Evolutionary conservation across 2,888 invertebrate genomes (phyloP).

Genomic region (Clunio marinus): DNA sequence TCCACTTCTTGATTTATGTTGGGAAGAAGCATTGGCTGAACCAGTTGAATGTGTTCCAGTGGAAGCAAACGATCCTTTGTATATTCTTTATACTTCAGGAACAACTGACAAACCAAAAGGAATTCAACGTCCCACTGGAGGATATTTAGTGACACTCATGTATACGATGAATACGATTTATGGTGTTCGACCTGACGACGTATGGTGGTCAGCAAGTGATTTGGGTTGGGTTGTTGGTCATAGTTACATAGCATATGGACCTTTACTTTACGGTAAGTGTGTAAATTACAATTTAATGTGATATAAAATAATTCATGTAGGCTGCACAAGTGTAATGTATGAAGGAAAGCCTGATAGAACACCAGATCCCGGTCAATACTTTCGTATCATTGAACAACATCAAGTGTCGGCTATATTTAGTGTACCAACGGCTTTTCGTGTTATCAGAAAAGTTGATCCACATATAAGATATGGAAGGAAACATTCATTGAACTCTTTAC

Average conservation of each 20-base stretch:
- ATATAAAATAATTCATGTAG: neutral
- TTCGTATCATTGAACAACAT: slow-evolving; percentile 85
- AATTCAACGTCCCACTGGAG: slow-evolving; percentile 80
- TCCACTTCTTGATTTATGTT: slow-evolving; percentile 66
- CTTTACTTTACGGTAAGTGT: slow-evolving; percentile 64
- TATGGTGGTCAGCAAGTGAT: slow-evolving; percentile 73
- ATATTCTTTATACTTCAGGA: slow-evolving; percentile 89
- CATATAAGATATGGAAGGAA: slow-evolving; percentile 63
- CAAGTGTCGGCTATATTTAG: slow-evolving; percentile 80
- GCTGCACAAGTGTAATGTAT: slow-evolving; percentile 72
- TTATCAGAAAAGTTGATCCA: slow-evolving; percentile 72
- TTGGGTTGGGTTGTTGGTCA: slow-evolving; percentile 93
- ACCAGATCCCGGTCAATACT: slow-evolving; percentile 88
- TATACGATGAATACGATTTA: slow-evolving; percentile 83
- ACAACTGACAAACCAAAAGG: slow-evolving; percentile 74
- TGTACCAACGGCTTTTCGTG: slow-evolving; percentile 85
- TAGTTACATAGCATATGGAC: slow-evolving; percentile 91
- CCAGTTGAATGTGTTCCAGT: slow-evolving; percentile 79
- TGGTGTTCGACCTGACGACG: slow-evolving; percentile 69
- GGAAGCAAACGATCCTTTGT: slow-evolving; percentile 84
- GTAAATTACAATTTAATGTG: slow-evolving; percentile 34
- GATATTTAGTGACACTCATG: slow-evolving; percentile 77
- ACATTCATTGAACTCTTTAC: slow-evolving; percentile 67
- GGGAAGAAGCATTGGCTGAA: slow-evolving; percentile 65
- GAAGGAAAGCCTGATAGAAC: slow-evolving; percentile 95